Evolutionary conservation across 2,888 invertebrate genomes (phyloP), one percentile per base, ranked within the genome.

Genomic region (Erannis defoliaria): DNA sequence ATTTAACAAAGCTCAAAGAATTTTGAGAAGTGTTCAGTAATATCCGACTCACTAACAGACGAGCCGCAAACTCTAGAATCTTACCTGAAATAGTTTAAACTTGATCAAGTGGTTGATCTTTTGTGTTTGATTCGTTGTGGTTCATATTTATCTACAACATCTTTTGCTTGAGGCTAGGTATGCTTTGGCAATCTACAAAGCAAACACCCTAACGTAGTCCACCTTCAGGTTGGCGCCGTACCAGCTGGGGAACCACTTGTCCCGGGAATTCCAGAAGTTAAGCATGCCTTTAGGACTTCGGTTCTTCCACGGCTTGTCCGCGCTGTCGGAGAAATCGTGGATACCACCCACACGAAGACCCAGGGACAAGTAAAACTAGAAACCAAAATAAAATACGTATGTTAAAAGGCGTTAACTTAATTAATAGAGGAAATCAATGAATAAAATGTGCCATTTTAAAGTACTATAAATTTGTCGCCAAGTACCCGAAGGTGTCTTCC

Each of bases 311-410:
- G 97, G 97, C 78, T 97, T 98, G 43, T 87, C 86, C 0, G 85
- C 73, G 58, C 82, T 79, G 73, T 97, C 96, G 0, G 94, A 92
- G 79, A 97, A 97, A 80, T 95, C 95, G 58, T 95, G 93, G 46
- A 95, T 87, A 8, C 97, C 97, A 0, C 96, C 97, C n/a, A 96
- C 96, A 4, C 97, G 96, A 3, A 97, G 93, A 10, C 97, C 97
- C 21, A 98, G 80, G 0, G 95, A 94, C 9, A 98, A 79, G 82
- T 96, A 96, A 93, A 97, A 96, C 95, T 97, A 90, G n/a, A 19
- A 33, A 31, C 31, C 10, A 10, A 33, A 9, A 33, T 12, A 21
- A 38, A 56, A n/a, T 2, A 19, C n/a, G n/a, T n/a, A 33, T n/a
- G 1, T 33, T 5, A 33, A 33, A n/a, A 3, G 8, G 1, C 26